A percentile compares a stretch with the other conserved stretches of the same genome.
These are phyloP conservation scores for Lasioglossum morio DNA, from an alignment of 2,888 invertebrate species.

Conservation along the genomic window DNA sequence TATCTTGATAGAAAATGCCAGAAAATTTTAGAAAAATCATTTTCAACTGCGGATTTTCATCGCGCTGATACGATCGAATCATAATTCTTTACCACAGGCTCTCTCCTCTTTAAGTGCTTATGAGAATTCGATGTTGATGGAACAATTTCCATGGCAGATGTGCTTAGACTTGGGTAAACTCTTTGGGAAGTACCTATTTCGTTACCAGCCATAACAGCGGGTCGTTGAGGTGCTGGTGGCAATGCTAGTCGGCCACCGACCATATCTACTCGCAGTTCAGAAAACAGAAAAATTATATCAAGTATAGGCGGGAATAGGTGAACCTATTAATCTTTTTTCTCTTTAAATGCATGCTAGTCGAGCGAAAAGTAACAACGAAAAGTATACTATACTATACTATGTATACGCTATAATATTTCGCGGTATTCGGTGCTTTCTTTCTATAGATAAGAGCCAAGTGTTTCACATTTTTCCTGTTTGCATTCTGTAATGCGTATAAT, in stretches of 20 bases:
- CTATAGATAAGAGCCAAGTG: not conserved
- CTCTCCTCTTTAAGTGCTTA: constrained; percentile 78
- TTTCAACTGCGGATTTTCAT: not conserved
- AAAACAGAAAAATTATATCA: constrained; percentile 20
- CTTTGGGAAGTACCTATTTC: constrained; percentile 81
- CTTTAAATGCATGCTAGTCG: not conserved
- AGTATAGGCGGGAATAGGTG: not conserved
- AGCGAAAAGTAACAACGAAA: not conserved
- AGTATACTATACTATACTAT: not conserved
- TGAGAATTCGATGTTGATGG: constrained; percentile 81
- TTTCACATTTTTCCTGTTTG: not conserved
- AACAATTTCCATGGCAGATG: constrained; percentile 77
- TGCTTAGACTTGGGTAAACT: constrained; percentile 71
- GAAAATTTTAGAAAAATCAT: not conserved
- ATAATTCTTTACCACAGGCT: constrained; percentile 74
- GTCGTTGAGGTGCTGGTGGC: constrained; percentile 80
- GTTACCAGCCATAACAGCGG: constrained; percentile 84
- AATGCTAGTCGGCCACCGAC: constrained; percentile 78
- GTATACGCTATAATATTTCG: not conserved
- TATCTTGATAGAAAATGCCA: not conserved
- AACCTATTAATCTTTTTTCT: not conserved
- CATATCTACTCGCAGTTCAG: constrained; percentile 48
- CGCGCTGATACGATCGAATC: not conserved
- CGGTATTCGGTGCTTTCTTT: not conserved
- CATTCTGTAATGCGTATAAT: not conserved